Evolutionary conservation across 2,888 invertebrate genomes (phyloP).

Genomic region (Saturnia japonica): DNA sequence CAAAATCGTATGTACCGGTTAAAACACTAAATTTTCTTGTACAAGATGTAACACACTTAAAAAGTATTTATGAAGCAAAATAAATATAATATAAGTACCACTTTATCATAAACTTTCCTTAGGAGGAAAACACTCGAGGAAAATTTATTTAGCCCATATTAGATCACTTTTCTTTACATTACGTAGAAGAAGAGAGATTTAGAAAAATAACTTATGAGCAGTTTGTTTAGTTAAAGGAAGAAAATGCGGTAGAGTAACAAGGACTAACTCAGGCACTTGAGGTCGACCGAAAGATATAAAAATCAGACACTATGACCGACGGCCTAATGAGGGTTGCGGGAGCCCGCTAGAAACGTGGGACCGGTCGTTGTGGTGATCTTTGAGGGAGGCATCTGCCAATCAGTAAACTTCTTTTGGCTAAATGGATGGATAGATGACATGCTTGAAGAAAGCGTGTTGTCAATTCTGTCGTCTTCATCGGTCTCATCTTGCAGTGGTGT

Average conservation of each 20-base stretch:
- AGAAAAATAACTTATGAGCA: background rate
- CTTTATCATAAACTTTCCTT: conserved; percentile 7
- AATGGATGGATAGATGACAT: no score
- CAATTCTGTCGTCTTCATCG: no score
- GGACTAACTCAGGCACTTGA: background rate
- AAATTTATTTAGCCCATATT: conserved; percentile 6
- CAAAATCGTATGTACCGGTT: background rate
- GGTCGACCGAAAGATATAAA: no score
- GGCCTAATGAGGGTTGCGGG: no score
- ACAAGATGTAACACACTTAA: background rate
- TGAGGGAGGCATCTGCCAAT: no score
- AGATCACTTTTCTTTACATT: background rate
- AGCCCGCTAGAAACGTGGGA: no score
- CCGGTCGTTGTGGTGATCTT: no score
- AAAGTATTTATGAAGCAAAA: conserved; percentile 2
- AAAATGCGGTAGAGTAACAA: background rate
- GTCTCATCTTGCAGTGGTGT: no score
- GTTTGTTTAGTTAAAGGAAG: background rate
- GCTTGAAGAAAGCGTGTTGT: no score
- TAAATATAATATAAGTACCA: conserved; percentile 9
- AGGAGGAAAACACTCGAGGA: background rate
- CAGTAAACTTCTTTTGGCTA: no score
- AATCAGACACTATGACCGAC: no score
- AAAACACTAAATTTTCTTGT: background rate
- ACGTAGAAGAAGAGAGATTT: background rate